phyloP scores from a whole-genome alignment of 2,797 vertebrate genomes.

The Phoxinus dragarum region DNA sequence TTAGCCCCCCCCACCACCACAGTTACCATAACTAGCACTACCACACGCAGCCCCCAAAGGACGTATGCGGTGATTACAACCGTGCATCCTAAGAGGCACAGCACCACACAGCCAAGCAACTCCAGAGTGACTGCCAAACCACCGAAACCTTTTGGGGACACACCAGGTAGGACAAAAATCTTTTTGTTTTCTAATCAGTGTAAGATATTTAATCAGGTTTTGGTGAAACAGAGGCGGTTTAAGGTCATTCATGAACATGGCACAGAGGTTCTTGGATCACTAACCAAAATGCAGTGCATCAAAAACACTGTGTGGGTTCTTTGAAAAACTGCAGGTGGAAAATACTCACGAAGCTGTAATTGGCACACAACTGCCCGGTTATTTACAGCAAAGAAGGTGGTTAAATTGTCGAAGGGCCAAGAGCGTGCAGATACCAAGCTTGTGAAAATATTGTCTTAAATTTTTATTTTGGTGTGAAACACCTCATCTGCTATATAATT shows the following conservation, averaged over 20 bases:
- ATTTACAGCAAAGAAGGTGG: slow-evolving; percentile 26
- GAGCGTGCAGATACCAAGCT: background rate
- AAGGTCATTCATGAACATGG: slow-evolving; percentile 10
- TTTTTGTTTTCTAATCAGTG: slow-evolving; percentile 8
- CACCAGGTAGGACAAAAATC: slow-evolving; percentile 75
- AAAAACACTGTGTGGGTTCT: slow-evolving; percentile 28
- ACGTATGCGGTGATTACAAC: slow-evolving; percentile 78
- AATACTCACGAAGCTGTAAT: slow-evolving; percentile 27
- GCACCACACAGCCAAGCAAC: slow-evolving; percentile 77
- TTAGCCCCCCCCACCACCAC: slow-evolving; percentile 73
- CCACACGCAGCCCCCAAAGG: slow-evolving; percentile 76
- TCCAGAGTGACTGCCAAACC: slow-evolving; percentile 79
- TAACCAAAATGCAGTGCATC: slow-evolving; percentile 3
- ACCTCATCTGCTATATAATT: background rate
- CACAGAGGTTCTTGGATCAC: slow-evolving; percentile 3
- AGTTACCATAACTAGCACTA: slow-evolving; percentile 73
- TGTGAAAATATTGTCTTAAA: background rate
- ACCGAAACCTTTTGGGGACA: slow-evolving; percentile 79
- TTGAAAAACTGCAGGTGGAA: slow-evolving; percentile 17
- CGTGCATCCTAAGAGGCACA: slow-evolving; percentile 74
- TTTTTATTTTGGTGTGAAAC: background rate
- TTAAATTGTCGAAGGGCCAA: slow-evolving; percentile 13
- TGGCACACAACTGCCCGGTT: slow-evolving; percentile 17
- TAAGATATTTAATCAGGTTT: background rate
- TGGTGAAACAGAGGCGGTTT: background rate